Percentiles rank a stretch among this genome's conserved stretches.
These are phyloP conservation scores for Mastomys coucha DNA, from an alignment of 2,113 vertebrate genomes.

Conservation along the genomic window DNA sequence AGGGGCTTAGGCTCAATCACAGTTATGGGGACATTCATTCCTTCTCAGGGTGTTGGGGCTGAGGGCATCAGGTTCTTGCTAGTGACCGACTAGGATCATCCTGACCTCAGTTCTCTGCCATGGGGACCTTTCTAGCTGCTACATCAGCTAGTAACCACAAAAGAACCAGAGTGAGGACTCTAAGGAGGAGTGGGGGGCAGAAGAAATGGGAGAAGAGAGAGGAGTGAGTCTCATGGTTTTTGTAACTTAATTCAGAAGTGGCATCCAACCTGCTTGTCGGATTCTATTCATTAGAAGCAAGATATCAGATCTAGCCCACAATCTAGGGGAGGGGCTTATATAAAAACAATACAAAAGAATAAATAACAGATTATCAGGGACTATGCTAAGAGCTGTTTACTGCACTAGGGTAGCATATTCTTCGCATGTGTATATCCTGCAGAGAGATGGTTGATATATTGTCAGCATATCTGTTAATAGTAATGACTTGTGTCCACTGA, in stretches of 20 bases:
- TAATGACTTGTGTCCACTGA: neutral
- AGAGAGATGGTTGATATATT: neutral
- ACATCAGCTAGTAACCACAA: neutral
- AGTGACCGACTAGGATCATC: neutral
- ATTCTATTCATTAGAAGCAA: constrained; percentile 6
- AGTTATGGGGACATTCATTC: neutral
- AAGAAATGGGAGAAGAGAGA: neutral
- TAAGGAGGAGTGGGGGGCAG: neutral
- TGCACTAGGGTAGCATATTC: neutral
- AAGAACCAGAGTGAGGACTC: neutral
- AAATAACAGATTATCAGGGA: neutral
- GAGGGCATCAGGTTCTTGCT: neutral
- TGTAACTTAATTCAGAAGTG: neutral
- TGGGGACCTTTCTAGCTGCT: neutral
- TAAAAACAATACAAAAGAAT: neutral
- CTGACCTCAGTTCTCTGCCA: neutral
- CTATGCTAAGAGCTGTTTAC: neutral
- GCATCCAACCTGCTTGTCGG: neutral
- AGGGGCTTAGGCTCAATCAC: neutral
- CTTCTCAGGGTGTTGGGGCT: neutral
- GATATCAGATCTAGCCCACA: neutral
- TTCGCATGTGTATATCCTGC: neutral
- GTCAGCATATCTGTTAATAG: neutral
- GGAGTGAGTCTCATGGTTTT: neutral
- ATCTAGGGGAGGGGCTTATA: neutral